Conservation (phyloP, 2,888 invertebrate genomes). For the Catonia carolina region DNA sequence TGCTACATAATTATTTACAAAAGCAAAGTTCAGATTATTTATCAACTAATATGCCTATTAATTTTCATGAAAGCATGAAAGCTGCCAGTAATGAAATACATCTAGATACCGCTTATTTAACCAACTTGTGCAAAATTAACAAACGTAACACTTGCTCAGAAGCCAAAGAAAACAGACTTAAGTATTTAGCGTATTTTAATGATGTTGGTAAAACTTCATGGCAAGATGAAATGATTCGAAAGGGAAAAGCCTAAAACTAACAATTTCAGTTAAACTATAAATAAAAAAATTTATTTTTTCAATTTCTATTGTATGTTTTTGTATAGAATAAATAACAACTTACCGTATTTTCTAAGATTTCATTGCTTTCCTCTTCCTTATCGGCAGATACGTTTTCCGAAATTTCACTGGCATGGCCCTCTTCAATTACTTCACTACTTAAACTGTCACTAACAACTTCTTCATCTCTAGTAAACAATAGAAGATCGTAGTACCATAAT, state of each 20-base stretch:
- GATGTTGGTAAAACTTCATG: not conserved
- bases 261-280: too few species aligned
- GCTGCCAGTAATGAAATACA: too few species aligned
- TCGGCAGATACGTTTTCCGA: not conserved
- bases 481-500: constrained; percentile 17
- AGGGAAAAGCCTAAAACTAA: not conserved
- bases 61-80: too few species aligned
- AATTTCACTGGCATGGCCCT: too few species aligned
- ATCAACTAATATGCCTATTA: too few species aligned
- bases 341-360: not conserved
- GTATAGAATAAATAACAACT: too few species aligned
- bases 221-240: constrained; percentile 13
- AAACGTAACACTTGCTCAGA: too few species aligned
- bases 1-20: constrained; percentile 19
- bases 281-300: too few species aligned
- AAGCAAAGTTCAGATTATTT: not conserved
- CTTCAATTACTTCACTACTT: too few species aligned
- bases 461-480: constrained; percentile 3
- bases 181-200: constrained; percentile 5
- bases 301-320: too few species aligned
- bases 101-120: too few species aligned
- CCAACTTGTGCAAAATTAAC: too few species aligned
- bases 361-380: not conserved
- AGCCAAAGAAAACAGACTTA: not conserved
- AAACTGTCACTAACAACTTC: not conserved